phyloP scores from a whole-genome alignment of 2,888 invertebrate species.

The Dexiosoma caninum region DNA sequence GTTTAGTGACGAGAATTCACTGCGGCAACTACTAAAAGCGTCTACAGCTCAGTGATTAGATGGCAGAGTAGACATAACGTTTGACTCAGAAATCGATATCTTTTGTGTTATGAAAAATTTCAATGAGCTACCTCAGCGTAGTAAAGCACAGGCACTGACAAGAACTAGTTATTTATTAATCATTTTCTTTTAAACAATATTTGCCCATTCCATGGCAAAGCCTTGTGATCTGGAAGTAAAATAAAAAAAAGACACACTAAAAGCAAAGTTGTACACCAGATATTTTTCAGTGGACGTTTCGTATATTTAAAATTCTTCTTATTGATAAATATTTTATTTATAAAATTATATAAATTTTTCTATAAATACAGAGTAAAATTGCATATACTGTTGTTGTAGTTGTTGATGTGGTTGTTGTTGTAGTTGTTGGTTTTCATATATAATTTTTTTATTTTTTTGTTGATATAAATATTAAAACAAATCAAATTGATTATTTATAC shows the following conservation, averaged over 20 bases:
- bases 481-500: slow-evolving; percentile 21
- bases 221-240: too few relatives aligned
- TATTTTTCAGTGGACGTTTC: slow-evolving; percentile 16
- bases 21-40: too few relatives aligned
- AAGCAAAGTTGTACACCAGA: slow-evolving; percentile 18
- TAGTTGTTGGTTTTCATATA: slow-evolving; percentile 52
- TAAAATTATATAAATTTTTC: not conserved
- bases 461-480: slow-evolving; percentile 22
- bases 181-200: too few relatives aligned
- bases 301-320: slow-evolving; percentile 13
- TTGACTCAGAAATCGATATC: too few relatives aligned
- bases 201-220: too few relatives aligned
- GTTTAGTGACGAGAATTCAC: too few relatives aligned
- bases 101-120: too few relatives aligned
- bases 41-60: too few relatives aligned
- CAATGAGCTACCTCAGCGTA: too few relatives aligned
- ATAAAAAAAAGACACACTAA: not conserved
- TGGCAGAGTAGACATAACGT: too few relatives aligned
- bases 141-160: too few relatives aligned
- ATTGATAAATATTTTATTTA: slow-evolving; percentile 7
- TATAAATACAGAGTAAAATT: slow-evolving; percentile 35
- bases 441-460: not conserved
- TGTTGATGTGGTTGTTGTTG: slow-evolving; percentile 63
- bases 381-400: slow-evolving; percentile 59
- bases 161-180: too few relatives aligned